These are phyloP conservation scores for Drosophila ohnishii DNA, from an alignment of 1,140 invertebrate species.

Conservation along the genomic window DNA sequence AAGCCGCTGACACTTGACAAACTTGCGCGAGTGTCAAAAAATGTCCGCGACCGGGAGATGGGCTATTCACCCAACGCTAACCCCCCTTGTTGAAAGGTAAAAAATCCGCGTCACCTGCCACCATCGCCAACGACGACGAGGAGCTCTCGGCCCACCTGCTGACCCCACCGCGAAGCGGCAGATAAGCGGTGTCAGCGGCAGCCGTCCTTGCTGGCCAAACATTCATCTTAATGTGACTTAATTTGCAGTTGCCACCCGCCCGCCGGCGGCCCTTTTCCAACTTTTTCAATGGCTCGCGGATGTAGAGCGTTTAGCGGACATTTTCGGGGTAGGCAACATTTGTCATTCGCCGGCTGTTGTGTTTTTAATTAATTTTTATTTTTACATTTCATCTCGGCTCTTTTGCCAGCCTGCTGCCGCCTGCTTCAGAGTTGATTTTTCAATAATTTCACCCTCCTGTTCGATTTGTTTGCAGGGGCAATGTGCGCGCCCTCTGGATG, in stretches of 20 bases:
- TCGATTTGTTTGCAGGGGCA: constrained; percentile 84
- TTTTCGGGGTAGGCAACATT: constrained; percentile 34
- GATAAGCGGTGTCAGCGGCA: constrained; percentile 57
- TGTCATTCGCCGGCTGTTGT: constrained; percentile 59
- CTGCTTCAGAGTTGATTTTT: constrained; percentile 53
- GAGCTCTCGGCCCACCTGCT: constrained; percentile 46
- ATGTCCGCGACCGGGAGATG: constrained; percentile 29
- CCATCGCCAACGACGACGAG: constrained; percentile 27
- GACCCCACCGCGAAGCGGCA: constrained; percentile 39
- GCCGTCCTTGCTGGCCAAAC: constrained; percentile 23
- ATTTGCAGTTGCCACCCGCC: constrained; percentile 48
- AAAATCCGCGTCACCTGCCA: constrained; percentile 39
- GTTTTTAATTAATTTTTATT: constrained; percentile 74
- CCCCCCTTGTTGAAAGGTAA: background rate
- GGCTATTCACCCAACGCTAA: background rate
- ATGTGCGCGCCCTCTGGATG: constrained; percentile 89
- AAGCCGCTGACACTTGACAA: constrained; percentile 82
- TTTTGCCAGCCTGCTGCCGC: background rate
- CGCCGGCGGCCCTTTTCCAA: constrained; percentile 6
- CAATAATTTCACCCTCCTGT: constrained; percentile 49
- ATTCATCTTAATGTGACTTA: constrained; percentile 66
- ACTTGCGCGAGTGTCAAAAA: constrained; percentile 62
- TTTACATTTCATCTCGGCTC: constrained; percentile 13
- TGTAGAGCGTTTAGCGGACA: constrained; percentile 28
- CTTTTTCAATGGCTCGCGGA: constrained; percentile 18